Evolutionary conservation across 2,797 vertebrate species (phyloP).

Genomic region (Sardinella longiceps): DNA sequence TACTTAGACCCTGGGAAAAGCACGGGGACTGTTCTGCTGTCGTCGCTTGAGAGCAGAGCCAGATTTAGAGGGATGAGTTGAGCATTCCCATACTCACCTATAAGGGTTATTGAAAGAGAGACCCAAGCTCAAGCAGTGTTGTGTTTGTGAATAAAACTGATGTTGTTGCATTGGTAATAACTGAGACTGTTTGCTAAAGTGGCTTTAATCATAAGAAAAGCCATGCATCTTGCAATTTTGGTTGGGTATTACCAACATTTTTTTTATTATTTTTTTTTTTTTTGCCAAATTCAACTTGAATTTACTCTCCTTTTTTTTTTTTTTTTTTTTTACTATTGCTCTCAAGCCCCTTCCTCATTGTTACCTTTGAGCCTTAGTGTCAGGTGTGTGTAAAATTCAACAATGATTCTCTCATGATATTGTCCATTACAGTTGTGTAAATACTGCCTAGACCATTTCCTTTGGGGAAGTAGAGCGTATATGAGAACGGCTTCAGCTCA

Average conservation of each 20-base stretch:
- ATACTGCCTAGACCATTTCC: not conserved
- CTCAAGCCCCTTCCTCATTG: too few relatives aligned
- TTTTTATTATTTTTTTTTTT: too few relatives aligned
- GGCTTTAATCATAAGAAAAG: too few relatives aligned
- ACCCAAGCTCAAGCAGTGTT: not conserved
- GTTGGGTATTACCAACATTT: too few relatives aligned
- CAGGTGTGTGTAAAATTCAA: not conserved
- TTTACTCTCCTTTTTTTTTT: too few relatives aligned
- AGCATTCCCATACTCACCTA: not conserved
- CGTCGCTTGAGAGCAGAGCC: not conserved
- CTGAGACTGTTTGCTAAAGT: too few relatives aligned
- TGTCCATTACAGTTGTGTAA: not conserved
- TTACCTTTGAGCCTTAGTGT: too few relatives aligned
- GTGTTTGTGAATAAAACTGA: not conserved
- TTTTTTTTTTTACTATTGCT: too few relatives aligned
- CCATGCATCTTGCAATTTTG: too few relatives aligned
- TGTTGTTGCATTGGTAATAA: not conserved
- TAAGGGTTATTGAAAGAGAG: not conserved
- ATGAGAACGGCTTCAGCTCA: not conserved
- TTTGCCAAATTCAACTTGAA: too few relatives aligned
- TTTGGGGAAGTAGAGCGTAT: not conserved
- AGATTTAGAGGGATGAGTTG: not conserved
- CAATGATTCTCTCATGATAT: not conserved
- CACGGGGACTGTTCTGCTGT: not conserved
- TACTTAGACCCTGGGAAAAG: conserved; percentile 45